Evolutionary conservation across 1,140 invertebrate species (phyloP), one percentile per base, ranked within the genome.

Genomic region (Calliphora vicina): DNA sequence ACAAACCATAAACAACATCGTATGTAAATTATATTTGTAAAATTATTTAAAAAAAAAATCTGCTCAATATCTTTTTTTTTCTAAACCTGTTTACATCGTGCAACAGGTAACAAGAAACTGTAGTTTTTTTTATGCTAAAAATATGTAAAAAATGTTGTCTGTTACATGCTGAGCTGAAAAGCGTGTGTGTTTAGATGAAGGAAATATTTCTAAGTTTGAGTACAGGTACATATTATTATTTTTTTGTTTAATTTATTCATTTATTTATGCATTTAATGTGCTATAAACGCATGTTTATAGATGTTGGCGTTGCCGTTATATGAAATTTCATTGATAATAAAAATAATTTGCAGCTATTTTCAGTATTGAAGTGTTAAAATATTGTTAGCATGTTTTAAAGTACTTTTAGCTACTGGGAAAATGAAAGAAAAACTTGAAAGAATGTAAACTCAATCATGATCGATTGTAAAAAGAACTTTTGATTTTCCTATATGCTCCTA

Each of bases 281-380:
- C 15, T 15, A n/a, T 57, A 57, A 57, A 57, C 50, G 50, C 50
- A 67, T 23, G 61, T 67, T 67, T n/a, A 23, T 25, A 23, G 10
- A 78, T 78, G 74, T 78, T 78, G 74, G 74, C 74, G 74, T 78
- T 78, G 74, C 74, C 74, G 72, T 35, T 74, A 74, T 74, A 27
- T 15, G 15, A 50, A 50, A 3, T 50, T 50, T 50, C 45, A 50
- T 50, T 50, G 45, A 50, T 10, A 50, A 12, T 12, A 50, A 50
- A 50, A 50, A 45, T 12, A 50, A 1, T 50, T 50, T 50, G 45
- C 45, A 50, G 12, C 35, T 8, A 17, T 50, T 50, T 50, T 50
- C 45, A 12, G 17, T 0, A 15, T 17, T 50, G 17, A 50, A 50
- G 4, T 50, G 45, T 50, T 50, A 50, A 35, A 35, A 50, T 50